Evolutionary conservation across 1,140 invertebrate genomes (phyloP).

Genomic region (Manduca sexta): DNA sequence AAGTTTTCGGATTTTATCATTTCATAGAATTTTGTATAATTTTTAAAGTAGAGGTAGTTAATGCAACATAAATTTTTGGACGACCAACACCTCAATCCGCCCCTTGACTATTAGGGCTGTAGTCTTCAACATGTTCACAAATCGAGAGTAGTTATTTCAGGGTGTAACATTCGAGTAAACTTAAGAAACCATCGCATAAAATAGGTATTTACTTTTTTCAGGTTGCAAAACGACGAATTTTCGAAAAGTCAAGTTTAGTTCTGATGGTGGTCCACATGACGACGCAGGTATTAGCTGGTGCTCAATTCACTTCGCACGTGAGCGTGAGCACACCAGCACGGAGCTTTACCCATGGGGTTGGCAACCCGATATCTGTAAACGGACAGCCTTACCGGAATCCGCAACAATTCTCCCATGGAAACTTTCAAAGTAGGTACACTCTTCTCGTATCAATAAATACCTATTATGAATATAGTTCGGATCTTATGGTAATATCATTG

Average conservation of each 20-base stretch:
- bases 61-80: too few species aligned
- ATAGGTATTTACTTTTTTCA: conserved; percentile 12
- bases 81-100: too few species aligned
- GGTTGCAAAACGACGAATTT: conserved; percentile 11
- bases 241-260: conserved; percentile 1
- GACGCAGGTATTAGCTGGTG: conserved; percentile 20
- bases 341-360: conserved; percentile 65
- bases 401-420: conserved; percentile 23
- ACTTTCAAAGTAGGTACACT: conserved; percentile 13
- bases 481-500: too few species aligned
- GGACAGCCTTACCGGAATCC: conserved; percentile 22
- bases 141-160: too few species aligned
- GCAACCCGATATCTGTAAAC: conserved; percentile 39
- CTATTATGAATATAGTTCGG: too few species aligned
- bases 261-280: conserved; percentile 12
- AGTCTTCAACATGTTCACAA: too few species aligned
- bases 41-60: too few species aligned
- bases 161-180: too few species aligned
- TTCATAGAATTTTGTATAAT: too few species aligned
- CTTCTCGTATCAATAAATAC: background rate
- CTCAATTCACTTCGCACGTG: conserved; percentile 64
- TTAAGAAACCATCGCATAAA: too few species aligned
- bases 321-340: conserved; percentile 56
- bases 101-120: too few species aligned
- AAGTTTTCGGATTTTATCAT: too few species aligned